Conservation (phyloP, 2,888 invertebrate species). For the Drosophila diplacantha region DNA sequence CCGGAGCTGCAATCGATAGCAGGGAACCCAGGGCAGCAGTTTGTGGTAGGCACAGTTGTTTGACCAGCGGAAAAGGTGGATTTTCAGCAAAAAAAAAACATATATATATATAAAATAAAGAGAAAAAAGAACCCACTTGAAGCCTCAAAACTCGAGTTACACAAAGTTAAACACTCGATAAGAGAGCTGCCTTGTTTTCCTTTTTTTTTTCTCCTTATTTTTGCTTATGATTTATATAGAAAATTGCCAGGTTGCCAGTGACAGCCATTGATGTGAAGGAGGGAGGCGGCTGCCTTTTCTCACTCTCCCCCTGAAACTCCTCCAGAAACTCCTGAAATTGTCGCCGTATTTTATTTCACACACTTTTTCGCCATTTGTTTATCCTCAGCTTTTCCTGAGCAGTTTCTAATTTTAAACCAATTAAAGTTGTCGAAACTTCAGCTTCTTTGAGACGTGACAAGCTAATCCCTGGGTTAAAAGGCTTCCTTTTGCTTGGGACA, state of each 20-base stretch:
- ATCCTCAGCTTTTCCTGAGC: constrained; percentile 1
- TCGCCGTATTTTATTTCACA: constrained; percentile 33
- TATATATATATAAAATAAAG: not conserved
- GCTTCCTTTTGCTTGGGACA: constrained; percentile 12
- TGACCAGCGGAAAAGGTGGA: constrained; percentile 35
- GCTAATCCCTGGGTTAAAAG: constrained; percentile 54
- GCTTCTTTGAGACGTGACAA: constrained; percentile 42
- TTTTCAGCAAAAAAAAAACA: constrained; percentile 4
- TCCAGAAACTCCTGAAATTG: constrained; percentile 20
- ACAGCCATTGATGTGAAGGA: constrained; percentile 51
- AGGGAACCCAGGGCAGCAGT: constrained; percentile 17
- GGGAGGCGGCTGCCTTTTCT: constrained; percentile 6
- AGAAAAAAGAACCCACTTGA: not conserved
- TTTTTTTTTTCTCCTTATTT: constrained; percentile 25
- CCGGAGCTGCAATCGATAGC: constrained; percentile 62
- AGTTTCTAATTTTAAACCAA: constrained; percentile 64
- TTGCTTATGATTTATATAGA: constrained; percentile 31
- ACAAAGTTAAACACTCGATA: constrained; percentile 63
- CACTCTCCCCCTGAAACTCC: not conserved
- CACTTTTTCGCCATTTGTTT: constrained; percentile 21
- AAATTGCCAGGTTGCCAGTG: constrained; percentile 52
- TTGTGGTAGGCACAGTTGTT: constrained; percentile 41
- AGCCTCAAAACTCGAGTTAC: constrained; percentile 32
- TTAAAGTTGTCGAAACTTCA: constrained; percentile 65
- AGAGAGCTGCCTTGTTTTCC: constrained; percentile 39